Evolutionary conservation across 53 echinoderm and acorn worm species (phyloP), one percentile per base, ranked within the genome.

Genomic region (Astropecten irregularis): DNA sequence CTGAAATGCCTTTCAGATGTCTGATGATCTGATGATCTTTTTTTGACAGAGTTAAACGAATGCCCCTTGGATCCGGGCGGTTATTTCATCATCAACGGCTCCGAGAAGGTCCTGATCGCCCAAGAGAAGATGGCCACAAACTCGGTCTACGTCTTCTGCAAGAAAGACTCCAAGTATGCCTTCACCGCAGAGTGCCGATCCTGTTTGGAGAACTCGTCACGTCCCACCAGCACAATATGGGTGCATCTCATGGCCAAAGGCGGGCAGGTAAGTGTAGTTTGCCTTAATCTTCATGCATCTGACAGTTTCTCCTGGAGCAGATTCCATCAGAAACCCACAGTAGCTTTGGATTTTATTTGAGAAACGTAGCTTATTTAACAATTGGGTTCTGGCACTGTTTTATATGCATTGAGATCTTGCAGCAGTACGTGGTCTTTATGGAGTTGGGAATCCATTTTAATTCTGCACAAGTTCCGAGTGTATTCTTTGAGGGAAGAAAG

Each of bases 51-150:
- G 73, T 92, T 96, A 83, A 92, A 94, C 16, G 97, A 97, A 38
- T 97, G 97, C 70, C 97, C 97, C 4, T 68, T 97, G 49, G 97
- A 96, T 49, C 97, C 97, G 5, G 97, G 97, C 0, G 94, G 97
- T 27, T 97, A 97, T 60, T 96, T 97, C 83, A 97, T 97, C 85
- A 97, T 97, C 73, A 97, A 97, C 28, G 97, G 97, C 23, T 97
- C 97, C 14, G 97, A 97, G 83, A 97, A 97, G 50, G 97, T 97
- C 29, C 92, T 97, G 65, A 94, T 97, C 16, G 97, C 94, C 20
- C 96, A 96, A 23, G 97, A 94, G 85, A 97, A 92, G 73, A 97
- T 97, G 97, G 92, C 97, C 26, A 97, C 97, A 57, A 97, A 97
- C 85, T 91, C 94, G 0, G 97, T 97, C 31, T 94, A 94, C 51